Base-by-base conservation (phyloP, 2,888 invertebrate genomes). In the Drosophila hamatofila region DNA sequence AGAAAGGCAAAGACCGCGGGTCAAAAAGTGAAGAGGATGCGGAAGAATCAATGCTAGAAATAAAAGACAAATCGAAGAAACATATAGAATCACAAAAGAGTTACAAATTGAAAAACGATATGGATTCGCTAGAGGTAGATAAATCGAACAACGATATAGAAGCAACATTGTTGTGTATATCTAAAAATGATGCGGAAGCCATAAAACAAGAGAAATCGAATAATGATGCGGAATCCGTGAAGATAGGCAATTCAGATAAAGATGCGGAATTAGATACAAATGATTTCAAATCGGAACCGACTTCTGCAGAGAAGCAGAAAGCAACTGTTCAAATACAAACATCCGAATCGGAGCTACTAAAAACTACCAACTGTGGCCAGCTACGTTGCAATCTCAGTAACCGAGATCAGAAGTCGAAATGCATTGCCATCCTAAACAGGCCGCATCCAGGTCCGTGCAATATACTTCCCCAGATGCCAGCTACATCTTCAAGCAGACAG, bases 291-390 rank as follows among this genome's bases (percentile, higher is more conserved):
- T 21, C 23, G 1, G 9, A 41, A 0, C 27, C 27, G 3, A 11
- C 9, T n/a, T n/a, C 48, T 27, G 6, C n/a, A 6, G 48, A 48
- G n/a, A 48, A 27, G 12, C 30, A 49, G 12, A 2, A 30, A 18
- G 49, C 7, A 49, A 30, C 18, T 12, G 49, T 30, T 12, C 49
- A 49, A 30, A 30, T 49, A 11, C 49, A 49, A 49, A 49, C 49
- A 6, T 49, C 49, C 7, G 49, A 49, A 4, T 49, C 33, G 4
- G 49, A 18, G 8, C 18, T 49, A 14, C 33, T 12, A 21, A 21
- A 18, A 21, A 1, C 21, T 8, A 4, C 8, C 18, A 3, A 6
- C 18, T 2, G 2, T 8, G 30, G 6, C 8, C 30, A 33, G 49
- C 18, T 21, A 21, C 0, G 30, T 7, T 11, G 11, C 48, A n/a